phyloP scores from a whole-genome alignment of 2,888 invertebrate genomes.

The Scaptomyza parva region DNA sequence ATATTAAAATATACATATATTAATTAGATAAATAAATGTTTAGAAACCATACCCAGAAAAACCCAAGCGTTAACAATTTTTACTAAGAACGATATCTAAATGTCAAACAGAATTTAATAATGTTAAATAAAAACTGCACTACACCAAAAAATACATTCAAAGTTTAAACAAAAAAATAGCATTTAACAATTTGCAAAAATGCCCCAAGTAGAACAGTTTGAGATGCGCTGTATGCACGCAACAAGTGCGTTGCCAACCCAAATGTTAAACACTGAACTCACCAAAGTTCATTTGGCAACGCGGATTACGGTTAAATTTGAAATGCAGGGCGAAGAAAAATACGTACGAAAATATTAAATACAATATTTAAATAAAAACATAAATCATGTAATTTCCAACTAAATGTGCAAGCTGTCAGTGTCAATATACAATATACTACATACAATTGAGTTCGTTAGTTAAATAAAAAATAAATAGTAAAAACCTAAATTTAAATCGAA shows the following conservation, averaged over 20 bases:
- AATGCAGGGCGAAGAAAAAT: conserved; percentile 22
- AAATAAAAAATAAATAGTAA: conserved; percentile 24
- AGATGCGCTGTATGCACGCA: neutral
- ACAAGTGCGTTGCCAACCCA: conserved; percentile 12
- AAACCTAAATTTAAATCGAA: conserved; percentile 53
- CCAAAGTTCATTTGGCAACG: conserved; percentile 26
- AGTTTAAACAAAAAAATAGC: conserved; percentile 13
- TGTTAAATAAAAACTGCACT: conserved; percentile 37
- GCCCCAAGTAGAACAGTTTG: conserved; percentile 20
- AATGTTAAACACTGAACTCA: neutral
- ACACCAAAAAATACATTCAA: conserved; percentile 10
- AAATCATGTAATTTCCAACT: conserved; percentile 31
- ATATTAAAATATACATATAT: conserved; percentile 31
- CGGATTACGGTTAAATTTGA: neutral
- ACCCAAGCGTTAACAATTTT: conserved; percentile 38
- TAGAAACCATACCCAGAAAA: conserved; percentile 48
- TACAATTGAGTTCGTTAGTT: conserved; percentile 59
- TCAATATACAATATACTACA: conserved; percentile 35
- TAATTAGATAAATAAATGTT: conserved; percentile 73
- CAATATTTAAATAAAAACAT: neutral
- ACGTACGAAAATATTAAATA: conserved; percentile 7
- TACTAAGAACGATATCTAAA: conserved; percentile 21
- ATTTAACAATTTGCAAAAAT: conserved; percentile 7
- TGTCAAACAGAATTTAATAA: conserved; percentile 47
- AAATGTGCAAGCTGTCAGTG: conserved; percentile 33